Evolutionary conservation across 2,113 vertebrate genomes (phyloP), one percentile per base, ranked within the genome.

Genomic region (Cyprinodon variegatus): DNA sequence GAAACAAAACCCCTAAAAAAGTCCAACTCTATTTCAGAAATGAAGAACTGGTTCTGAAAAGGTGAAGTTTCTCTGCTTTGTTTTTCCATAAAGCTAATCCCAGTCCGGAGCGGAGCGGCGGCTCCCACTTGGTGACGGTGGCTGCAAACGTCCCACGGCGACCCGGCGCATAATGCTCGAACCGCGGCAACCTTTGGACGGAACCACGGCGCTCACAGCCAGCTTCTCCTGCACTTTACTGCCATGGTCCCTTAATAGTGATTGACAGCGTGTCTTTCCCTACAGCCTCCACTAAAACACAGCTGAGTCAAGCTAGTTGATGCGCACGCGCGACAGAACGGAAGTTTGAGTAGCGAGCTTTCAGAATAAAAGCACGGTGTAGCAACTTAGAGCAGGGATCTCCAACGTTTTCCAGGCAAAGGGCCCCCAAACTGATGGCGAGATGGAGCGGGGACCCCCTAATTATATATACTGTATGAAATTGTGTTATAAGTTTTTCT

Each of bases 241-340:
- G 89, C 89, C 81, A 85, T 89, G 87, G 89, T 87, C 92, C 86
- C 90, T 90, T 89, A 87, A 88, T 91, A 89, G 82, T 93, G 94
- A 94, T 92, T 94, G 94, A 94, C 94, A 57, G 50, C n/a, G 50
- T 86, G 89, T 91, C 91, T 93, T 91, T 91, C 88, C 90, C 90
- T 88, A 79, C 93, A 89, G 86, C 90, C 93, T 91, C 90, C 70
- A 87, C 72, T 74, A 82, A 74, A 93, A 88, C 86, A 83, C 68
- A 90, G 83, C 41, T 22, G 20, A 1, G 82, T 85, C 53, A 89
- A 90, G 89, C 5, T 68, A 2, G 29, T 50, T 1, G 1, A 0
- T 0, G 0, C 14, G 15, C 37, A 3, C 9, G 4, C 60, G 20
- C 17, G 2, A 11, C 40, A 15, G 14, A 10, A 4, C 14, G 89